Evolutionary conservation across 2,888 invertebrate species (phyloP), one percentile per base, ranked within the genome.

Genomic region (Dione juno): DNA sequence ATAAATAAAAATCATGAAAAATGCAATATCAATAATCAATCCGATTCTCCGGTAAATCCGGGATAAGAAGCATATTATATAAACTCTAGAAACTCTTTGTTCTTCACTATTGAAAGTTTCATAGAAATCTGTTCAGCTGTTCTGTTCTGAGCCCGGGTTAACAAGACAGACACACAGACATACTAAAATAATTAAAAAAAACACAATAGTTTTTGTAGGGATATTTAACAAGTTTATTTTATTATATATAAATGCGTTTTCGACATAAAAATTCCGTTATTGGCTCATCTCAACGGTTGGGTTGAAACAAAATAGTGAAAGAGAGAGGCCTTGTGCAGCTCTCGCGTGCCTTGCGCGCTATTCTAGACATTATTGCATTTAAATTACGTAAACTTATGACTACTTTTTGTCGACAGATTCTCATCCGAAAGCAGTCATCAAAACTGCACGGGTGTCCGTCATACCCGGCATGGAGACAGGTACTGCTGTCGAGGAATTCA

Each of bases 401-500:
- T 72, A 48, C 19, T 86, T 87, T 89, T 90, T 89, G 84, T 89
- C 81, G 80, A 77, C 92, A 93, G 92, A 87, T 88, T 82, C 81
- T 76, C 80, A 81, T 79, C 81, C 77, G 82, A 84, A 83, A 86
- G 85, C 82, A 80, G 84, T 80, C 78, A 79, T 79, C 79, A 78
- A 80, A 76, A 81, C 78, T 77, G 78, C 80, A 81, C 82, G 79
- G 80, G 84, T 79, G 84, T 82, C 84, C 84, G 86, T 86, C 82
- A 79, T 78, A 82, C 89, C 85, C 89, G 91, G 88, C 75, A 92
- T 92, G 92, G 92, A 92, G 89, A 86, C 91, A 80, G 89, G 88
- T 80, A 84, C 82, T 80, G 83, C 83, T 81, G 89, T 80, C 72
- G 93, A 93, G 77, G 94, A 94, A 82, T 94, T 94, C 80, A 94